Base-by-base conservation (phyloP, 2,797 vertebrate species). In the Rhynchotus rufescens region DNA sequence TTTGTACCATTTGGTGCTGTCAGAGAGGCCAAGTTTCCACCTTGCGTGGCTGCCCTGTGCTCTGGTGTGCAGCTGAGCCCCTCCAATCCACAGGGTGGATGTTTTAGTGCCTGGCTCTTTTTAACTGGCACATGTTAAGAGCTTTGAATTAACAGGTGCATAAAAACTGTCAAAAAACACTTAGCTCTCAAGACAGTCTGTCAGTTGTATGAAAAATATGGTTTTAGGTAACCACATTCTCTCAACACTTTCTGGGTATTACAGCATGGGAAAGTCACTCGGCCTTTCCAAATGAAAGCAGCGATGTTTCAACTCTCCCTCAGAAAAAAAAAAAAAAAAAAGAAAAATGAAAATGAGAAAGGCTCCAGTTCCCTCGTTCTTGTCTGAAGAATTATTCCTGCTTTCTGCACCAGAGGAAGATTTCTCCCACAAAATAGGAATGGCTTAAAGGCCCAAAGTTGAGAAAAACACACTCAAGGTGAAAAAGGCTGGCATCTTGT, bases 81-180 rank as follows among this genome's bases (percentile, higher is more conserved):
- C 57, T 90, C 97, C 93, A 77, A 72, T 94, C 80, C 90, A 89
- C 90, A 59, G 60, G 42, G 90, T 96, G 71, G 86, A 97, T 98
- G 96, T 97, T 98, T 98, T 98, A 98, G 97, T 97, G 97, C 97
- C 97, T 98, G 95, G 92, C 96, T 97, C 96, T 98, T 98, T 97
- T 97, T 97, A 97, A 98, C 97, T 98, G 97, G 97, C 97, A 98
- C 97, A 97, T 98, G 97, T 98, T 98, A 98, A 98, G 97, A 97
- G 97, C 96, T 98, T 97, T 97, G 97, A 98, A 98, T 98, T 98
- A 98, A 97, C 97, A 98, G 97, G 97, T 98, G 97, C 97, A 97
- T 97, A 98, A 98, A 98, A 98, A 98, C 97, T 98, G 97, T 98
- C 97, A 98, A 97, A 98, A 97, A 97, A 97, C 97, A 98, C 97